Conservation (phyloP, 2,888 invertebrate species). For the Notodonta ziczac region DNA sequence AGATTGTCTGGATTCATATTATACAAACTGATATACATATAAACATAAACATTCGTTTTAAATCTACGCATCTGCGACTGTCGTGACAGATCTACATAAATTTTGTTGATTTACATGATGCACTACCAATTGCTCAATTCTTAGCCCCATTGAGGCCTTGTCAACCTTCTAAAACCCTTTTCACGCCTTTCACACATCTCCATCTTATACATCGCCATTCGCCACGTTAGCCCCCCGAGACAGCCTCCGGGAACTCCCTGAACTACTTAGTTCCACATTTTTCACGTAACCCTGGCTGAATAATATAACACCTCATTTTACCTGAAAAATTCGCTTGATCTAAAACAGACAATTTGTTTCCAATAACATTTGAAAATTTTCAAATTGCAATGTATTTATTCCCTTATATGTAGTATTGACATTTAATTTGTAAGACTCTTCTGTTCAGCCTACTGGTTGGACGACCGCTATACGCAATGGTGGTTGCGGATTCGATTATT, state of each 20-base stretch:
- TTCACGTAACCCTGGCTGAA: constrained; percentile 12
- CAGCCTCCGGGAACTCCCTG: constrained; percentile 18
- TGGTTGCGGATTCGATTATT: too few relatives aligned
- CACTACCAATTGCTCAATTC: not conserved
- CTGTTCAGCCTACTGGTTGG: too few relatives aligned
- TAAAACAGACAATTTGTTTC: constrained; percentile 15
- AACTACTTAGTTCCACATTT: constrained; percentile 22
- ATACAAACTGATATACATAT: too few relatives aligned
- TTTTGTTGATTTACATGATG: too few relatives aligned
- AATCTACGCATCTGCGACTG: too few relatives aligned
- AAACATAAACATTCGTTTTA: too few relatives aligned
- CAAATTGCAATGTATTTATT: constrained; percentile 6
- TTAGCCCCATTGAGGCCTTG: constrained; percentile 19
- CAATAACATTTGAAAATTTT: constrained; percentile 29
- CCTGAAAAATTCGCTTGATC: not conserved
- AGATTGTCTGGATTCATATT: too few relatives aligned
- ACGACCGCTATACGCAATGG: too few relatives aligned
- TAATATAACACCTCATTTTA: not conserved
- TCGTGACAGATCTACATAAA: too few relatives aligned
- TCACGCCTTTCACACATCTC: constrained; percentile 34
- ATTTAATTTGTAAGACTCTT: constrained; percentile 4
- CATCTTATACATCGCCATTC: constrained; percentile 27
- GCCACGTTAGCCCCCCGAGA: constrained; percentile 26
- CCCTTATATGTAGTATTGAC: too few relatives aligned
- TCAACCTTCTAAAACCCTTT: constrained; percentile 38